Percentiles rank a stretch among this genome's conserved stretches.
phyloP scores from a whole-genome alignment of 1,140 invertebrate species.

The Ericerus pela region DNA sequence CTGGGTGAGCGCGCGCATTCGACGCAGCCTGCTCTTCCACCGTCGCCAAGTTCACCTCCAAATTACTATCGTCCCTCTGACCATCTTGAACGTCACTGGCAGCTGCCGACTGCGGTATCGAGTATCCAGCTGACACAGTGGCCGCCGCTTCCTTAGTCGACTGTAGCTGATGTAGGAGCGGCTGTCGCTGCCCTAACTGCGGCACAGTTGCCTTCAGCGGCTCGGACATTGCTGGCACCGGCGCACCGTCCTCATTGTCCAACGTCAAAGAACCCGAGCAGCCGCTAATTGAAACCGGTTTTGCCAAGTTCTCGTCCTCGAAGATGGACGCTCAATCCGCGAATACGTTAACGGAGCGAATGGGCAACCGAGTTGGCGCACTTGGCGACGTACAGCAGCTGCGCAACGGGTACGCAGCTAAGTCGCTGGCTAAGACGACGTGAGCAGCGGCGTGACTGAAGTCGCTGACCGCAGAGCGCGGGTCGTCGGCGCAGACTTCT shows the following conservation, averaged over 20 bases:
- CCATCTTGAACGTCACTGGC: background rate
- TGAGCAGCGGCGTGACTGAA: slow-evolving; percentile 77
- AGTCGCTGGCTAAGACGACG: slow-evolving; percentile 77
- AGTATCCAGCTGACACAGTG: background rate
- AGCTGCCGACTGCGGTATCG: background rate
- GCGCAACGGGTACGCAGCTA: slow-evolving; percentile 91
- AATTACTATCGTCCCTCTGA: too few species aligned
- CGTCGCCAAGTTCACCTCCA: slow-evolving; percentile 26
- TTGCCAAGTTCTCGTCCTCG: slow-evolving; percentile 68
- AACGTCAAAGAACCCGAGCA: slow-evolving; percentile 47
- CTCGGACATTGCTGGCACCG: too few species aligned
- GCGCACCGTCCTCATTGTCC: too few species aligned
- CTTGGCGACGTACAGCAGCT: too few species aligned
- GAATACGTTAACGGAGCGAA: too few species aligned
- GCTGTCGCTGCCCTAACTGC: background rate
- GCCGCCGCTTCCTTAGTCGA: background rate
- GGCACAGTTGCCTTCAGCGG: too few species aligned
- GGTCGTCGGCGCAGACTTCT: slow-evolving; percentile 56
- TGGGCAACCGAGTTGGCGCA: too few species aligned
- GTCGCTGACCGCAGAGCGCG: slow-evolving; percentile 78
- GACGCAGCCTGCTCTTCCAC: slow-evolving; percentile 46
- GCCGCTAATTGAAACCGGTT: slow-evolving; percentile 59
- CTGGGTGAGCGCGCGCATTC: slow-evolving; percentile 64
- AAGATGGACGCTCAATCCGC: slow-evolving; percentile 62
- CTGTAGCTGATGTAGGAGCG: background rate